Conservation (phyloP, 2,797 vertebrate species). For the Nasua narica region DNA sequence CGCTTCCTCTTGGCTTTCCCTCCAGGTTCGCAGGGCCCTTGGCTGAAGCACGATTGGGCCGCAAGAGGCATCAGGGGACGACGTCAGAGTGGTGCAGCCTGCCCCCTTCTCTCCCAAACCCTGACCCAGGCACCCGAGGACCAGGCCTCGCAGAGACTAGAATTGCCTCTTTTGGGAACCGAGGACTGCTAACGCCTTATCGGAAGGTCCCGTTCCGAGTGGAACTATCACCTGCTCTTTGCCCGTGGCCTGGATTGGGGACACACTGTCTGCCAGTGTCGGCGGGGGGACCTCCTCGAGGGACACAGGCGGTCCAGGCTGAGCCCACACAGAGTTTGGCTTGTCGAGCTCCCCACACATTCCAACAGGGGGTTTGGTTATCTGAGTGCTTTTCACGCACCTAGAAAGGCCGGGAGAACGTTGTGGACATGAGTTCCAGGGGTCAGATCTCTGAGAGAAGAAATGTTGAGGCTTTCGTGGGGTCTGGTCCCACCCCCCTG, state of each 20-base stretch:
- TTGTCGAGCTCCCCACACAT: rapidly evolving
- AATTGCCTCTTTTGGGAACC: not conserved
- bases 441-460: not conserved
- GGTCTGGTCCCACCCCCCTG: not conserved
- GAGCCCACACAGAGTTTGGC: not conserved
- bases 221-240: not conserved
- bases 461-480: not conserved
- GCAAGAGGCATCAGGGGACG: no score
- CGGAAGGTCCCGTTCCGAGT: not conserved
- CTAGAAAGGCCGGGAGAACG: not conserved
- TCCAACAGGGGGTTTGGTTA: not conserved
- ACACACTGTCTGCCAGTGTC: no score
- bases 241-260: rapidly evolving
- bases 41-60: no score
- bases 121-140: rapidly evolving
- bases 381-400: not conserved
- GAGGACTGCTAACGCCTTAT: rapidly evolving
- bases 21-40: not conserved
- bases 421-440: rapidly evolving
- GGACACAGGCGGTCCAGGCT: not conserved
- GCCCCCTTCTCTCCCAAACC: not conserved
- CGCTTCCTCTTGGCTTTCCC: rapidly evolving
- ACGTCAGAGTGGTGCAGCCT: no score
- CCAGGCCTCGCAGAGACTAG: not conserved
- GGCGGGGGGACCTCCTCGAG: not conserved